These are phyloP conservation scores for Arvicanthis niloticus DNA, from an alignment of 2,113 vertebrate genomes.

Conservation along the genomic window DNA sequence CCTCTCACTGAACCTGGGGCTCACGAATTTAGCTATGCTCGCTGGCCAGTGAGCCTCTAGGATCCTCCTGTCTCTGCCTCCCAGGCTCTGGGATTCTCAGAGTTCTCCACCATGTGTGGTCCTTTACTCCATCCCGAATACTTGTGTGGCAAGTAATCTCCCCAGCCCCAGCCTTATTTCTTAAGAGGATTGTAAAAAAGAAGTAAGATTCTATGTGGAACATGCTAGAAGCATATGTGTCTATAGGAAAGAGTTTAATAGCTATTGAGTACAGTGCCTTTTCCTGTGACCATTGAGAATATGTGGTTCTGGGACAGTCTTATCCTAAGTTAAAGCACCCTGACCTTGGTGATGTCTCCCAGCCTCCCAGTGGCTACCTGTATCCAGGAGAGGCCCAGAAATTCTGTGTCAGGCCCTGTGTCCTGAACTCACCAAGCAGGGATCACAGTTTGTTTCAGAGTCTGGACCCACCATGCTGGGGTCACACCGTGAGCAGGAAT, in stretches of 20 bases:
- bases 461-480: not conserved
- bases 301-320: not conserved
- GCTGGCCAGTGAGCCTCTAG: not conserved
- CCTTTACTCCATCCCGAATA: not conserved
- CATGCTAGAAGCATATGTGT: not conserved
- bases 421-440: not conserved
- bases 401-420: accelerated
- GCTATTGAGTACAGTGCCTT: accelerated
- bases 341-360: not conserved
- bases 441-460: accelerated
- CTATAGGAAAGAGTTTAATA: accelerated
- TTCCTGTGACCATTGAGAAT: not conserved
- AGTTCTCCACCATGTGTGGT: not conserved
- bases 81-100: not conserved
- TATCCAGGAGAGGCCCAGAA: not conserved
- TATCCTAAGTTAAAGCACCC: not conserved
- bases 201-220: not conserved
- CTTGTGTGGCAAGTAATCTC: too few relatives aligned
- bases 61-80: not conserved
- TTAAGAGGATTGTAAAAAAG: not conserved
- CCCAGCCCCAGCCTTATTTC: not conserved
- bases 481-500: accelerated
- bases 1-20: not conserved
- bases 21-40: not conserved
- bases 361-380: not conserved